Percentiles rank a stretch among this genome's conserved stretches.
phyloP scores from a whole-genome alignment of 2,113 vertebrate genomes.

The Dromaius novaehollandiae region DNA sequence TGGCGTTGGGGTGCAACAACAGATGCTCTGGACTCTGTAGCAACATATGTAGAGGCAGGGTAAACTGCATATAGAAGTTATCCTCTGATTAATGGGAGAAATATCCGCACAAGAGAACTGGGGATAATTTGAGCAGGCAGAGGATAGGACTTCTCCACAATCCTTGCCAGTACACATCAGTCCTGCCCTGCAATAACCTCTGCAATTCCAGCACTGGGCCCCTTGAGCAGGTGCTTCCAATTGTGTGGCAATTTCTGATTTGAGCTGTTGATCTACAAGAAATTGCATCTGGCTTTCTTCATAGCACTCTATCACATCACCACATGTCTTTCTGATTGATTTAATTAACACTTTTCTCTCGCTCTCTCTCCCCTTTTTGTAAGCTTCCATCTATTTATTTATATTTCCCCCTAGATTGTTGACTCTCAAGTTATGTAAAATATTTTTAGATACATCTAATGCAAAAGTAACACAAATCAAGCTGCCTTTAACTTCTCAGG shows the following conservation, averaged over 20 bases:
- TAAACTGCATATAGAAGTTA: neutral
- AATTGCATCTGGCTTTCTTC: conserved; percentile 4
- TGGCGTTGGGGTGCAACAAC: neutral
- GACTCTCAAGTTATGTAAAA: conserved; percentile 51
- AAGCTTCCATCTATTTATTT: conserved; percentile 44
- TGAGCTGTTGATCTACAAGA: neutral
- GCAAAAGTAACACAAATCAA: conserved; percentile 67
- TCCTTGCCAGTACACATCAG: neutral
- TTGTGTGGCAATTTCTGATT: neutral
- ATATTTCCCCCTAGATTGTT: conserved; percentile 40
- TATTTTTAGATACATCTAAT: conserved; percentile 53
- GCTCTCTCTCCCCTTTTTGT: neutral
- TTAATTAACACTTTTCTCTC: conserved; percentile 32
- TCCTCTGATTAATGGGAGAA: neutral
- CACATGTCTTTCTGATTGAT: neutral
- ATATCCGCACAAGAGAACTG: neutral
- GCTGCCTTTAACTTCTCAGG: conserved; percentile 63
- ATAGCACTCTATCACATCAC: neutral
- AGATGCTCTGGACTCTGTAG: neutral
- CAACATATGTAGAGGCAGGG: neutral
- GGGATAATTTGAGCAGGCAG: neutral
- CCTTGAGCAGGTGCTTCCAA: neutral
- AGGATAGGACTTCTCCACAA: neutral
- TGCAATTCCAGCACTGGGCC: neutral
- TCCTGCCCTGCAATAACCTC: neutral